phyloP scores from a whole-genome alignment of 2,113 vertebrate species.

The Poeciliopsis occidentalis region DNA sequence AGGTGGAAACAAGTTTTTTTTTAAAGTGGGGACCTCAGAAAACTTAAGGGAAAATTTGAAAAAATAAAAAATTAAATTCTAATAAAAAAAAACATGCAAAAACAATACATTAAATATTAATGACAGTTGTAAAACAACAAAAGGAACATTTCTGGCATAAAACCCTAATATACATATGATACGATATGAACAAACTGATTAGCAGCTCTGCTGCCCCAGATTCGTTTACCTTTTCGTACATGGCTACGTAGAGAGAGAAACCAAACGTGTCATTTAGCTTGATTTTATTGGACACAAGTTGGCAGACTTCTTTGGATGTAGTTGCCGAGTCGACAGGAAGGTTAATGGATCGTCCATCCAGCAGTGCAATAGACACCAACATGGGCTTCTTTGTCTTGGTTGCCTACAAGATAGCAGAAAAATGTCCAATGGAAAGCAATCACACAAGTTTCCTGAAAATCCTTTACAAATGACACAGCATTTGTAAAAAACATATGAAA shows the following conservation, averaged over 20 bases:
- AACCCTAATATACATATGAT: no score
- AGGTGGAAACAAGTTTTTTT: neutral
- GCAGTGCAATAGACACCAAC: slow-evolving; percentile 83
- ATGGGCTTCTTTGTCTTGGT: slow-evolving; percentile 91
- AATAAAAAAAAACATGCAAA: no score
- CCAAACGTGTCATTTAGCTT: slow-evolving; percentile 88
- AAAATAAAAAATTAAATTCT: no score
- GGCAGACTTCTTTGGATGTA: slow-evolving; percentile 89
- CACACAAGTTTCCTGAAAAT: neutral
- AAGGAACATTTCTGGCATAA: no score
- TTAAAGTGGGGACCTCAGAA: no score
- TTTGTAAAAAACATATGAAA: no score
- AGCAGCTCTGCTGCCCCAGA: no score
- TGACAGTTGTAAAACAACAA: no score
- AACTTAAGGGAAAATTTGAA: no score
- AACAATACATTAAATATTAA: no score
- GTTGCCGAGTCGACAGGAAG: slow-evolving; percentile 89
- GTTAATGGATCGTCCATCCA: slow-evolving; percentile 84
- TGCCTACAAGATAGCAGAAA: slow-evolving; percentile 77
- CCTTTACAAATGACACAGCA: neutral
- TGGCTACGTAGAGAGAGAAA: slow-evolving; percentile 91
- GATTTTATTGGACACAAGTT: slow-evolving; percentile 82
- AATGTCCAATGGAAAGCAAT: neutral
- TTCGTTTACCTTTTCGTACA: slow-evolving; percentile 89
- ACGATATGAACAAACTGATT: no score